phyloP scores from a whole-genome alignment of 2,113 vertebrate species.

The Danionella cerebrum region DNA sequence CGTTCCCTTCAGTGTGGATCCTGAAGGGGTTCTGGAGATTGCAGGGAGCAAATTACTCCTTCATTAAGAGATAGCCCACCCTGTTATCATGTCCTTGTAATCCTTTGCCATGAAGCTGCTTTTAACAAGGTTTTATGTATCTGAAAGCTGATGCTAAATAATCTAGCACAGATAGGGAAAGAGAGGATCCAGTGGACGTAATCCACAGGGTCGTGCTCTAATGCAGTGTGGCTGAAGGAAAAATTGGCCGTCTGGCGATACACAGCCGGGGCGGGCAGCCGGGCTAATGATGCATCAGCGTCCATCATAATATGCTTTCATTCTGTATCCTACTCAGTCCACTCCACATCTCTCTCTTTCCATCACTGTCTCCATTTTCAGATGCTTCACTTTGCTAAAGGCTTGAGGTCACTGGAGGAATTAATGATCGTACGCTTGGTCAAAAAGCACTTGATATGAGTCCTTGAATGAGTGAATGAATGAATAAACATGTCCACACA shows the following conservation, averaged over 20 bases:
- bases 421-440: conserved; percentile 2
- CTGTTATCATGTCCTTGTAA: conserved; percentile 51
- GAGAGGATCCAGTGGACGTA: conserved; percentile 43
- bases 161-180: conserved; percentile 52
- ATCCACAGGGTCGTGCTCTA: conserved; percentile 33
- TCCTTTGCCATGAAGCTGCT: conserved; percentile 44
- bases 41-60: conserved; percentile 48
- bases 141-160: conserved; percentile 49
- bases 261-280: conserved; percentile 3
- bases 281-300: conserved; percentile 26
- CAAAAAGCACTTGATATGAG: not conserved
- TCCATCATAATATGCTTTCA: conserved; percentile 29
- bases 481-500: not conserved
- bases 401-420: not conserved
- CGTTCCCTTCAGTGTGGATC: conserved; percentile 18
- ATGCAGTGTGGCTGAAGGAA: conserved; percentile 36
- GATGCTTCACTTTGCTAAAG: not conserved
- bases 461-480: not conserved
- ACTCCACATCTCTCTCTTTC: not conserved
- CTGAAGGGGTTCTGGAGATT: conserved; percentile 37
- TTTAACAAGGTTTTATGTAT: conserved; percentile 52
- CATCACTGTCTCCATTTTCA: not conserved
- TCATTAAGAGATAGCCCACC: conserved; percentile 46
- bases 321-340: not conserved
- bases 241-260: conserved; percentile 38